Base-by-base conservation (phyloP, 2,888 invertebrate species). In the Polyploca ridens region DNA sequence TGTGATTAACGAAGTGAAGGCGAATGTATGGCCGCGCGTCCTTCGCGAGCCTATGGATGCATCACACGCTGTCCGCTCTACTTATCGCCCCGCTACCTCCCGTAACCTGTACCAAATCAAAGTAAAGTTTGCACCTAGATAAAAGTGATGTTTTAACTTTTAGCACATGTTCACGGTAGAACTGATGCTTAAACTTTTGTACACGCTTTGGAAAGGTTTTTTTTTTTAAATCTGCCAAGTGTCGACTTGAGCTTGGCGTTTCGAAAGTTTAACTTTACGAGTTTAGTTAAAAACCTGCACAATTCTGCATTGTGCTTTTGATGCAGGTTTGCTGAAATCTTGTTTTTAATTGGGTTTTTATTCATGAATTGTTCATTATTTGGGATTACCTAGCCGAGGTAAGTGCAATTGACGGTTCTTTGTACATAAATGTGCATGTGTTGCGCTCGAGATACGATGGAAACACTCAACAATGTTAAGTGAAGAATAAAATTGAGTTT, bases 81-180 rank as follows among this genome's bases (percentile, higher is more conserved):
- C 44, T 16, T 44, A 14, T 41, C 6, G 54, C 3, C 6, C 10
- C 67, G 66, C 69, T 63, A 10, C 16, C 58, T 64, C 64, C 49
- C 61, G 1, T 63, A 8, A 13, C 64, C 69, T 67, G 62, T 5
- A 58, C 64, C 67, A 63, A 60, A 64, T 58, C 63, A 68, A 71
- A 71, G 70, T n/a, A n/a, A n/a, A n/a, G n/a, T 70, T 75, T 64
- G 69, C 70, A 69, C 68, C 68, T 67, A 70, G 69, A 68, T 71
- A 72, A 68, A 68, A 72, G 66, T 72, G 62, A 69, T 69, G 69
- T 67, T 69, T 72, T 46, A 66, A 67, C 65, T 69, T 70, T 44
- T 44, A 46, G 33, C 41, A 33, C 58, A 44, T 58, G 54, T 27
- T 19, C 44, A n/a, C 46, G 46, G 33, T 57, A 46, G 62, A 64